Evolutionary conservation across 92 coral and sea anemone species (phyloP), one percentile per base, ranked within the genome.

Genomic region (Epizoanthus stellaris): DNA sequence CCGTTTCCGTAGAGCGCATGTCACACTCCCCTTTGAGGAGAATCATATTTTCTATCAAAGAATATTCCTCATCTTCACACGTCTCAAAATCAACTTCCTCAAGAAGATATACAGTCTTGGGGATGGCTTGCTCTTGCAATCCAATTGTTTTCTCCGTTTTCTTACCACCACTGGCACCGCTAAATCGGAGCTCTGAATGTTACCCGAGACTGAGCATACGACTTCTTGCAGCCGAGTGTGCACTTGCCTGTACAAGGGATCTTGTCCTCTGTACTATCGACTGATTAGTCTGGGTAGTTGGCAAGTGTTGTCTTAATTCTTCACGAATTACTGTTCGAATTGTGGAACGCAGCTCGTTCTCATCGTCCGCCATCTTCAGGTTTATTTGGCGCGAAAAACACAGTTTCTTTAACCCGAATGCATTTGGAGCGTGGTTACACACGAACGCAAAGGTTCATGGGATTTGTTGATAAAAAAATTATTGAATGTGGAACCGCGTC

Each of bases 21-120:
- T 81, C 86, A 81, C 86, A 81, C 21, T 66, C 65, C 14, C 63
- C 86, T 81, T 81, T 81, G 16, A 81, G 34, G 20, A 45, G 19
- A 61, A 65, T 47, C 76, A 65, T 67, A 1, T 60, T 67, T 49
- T 65, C 76, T 64, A 70, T 59, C 52, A 79, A 58, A 79, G 56
- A 59, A 25, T 79, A 61, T 12, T 79, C 70, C 19, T 12, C 4
- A 20, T 34, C 68, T 59, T 64, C 66, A 5, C 40, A 34, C 9
- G 25, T 16, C 34, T 6, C 72, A 21, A 6, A 3, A 6, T 79
- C 70, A 7, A 68, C 65, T n/a, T 81, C 57, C 47, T 81, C 43
- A 45, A 81, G 49, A 30, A 81, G 76, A 25, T 81, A 81, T 12
- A 81, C 67, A 4, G 76, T 81, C 57, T 81, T 81, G 49, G 77